Conservation (phyloP, 2,888 invertebrate species). For the Corythucha ciliata region DNA sequence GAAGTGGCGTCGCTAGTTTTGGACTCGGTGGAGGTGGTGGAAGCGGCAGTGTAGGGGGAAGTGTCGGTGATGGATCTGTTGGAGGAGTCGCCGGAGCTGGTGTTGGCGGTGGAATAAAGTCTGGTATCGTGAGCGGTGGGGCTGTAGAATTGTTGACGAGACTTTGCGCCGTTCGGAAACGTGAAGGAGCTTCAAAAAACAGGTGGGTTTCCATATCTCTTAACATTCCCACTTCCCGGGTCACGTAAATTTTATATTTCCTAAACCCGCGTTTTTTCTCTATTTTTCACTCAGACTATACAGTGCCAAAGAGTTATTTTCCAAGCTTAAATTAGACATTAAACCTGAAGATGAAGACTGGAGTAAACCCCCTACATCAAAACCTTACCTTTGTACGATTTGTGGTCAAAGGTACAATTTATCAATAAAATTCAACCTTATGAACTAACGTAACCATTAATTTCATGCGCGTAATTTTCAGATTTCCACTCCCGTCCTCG, state of each 20-base stretch:
- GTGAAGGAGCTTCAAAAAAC: conserved; percentile 21
- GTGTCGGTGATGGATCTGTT: background rate
- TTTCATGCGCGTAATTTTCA: too few relatives aligned
- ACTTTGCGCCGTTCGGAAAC: conserved; percentile 29
- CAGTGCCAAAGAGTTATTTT: conserved; percentile 14
- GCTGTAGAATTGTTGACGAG: conserved; percentile 32
- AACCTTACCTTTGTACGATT: conserved; percentile 21
- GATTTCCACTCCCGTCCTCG: conserved; percentile 24
- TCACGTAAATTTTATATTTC: background rate
- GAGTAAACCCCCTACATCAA: conserved; percentile 4
- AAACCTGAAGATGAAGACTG: conserved; percentile 12
- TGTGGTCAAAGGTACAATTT: conserved; percentile 24
- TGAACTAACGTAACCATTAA: too few relatives aligned
- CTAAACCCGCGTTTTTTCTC: background rate
- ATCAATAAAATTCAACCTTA: conserved; percentile 3
- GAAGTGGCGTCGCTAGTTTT: conserved; percentile 4
- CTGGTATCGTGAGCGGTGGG: too few relatives aligned
- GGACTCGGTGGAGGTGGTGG: too few relatives aligned
- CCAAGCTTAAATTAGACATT: conserved; percentile 16
- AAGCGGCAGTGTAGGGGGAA: background rate
- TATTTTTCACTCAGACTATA: background rate
- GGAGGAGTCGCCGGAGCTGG: too few relatives aligned
- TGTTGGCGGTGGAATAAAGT: conserved; percentile 24
- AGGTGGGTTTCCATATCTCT: too few relatives aligned
- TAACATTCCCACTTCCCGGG: background rate